A percentile compares a stretch with the other conserved stretches of the same genome.
Conservation (phyloP, 2,888 invertebrate species). For the Peribatodes rhomboidaria region DNA sequence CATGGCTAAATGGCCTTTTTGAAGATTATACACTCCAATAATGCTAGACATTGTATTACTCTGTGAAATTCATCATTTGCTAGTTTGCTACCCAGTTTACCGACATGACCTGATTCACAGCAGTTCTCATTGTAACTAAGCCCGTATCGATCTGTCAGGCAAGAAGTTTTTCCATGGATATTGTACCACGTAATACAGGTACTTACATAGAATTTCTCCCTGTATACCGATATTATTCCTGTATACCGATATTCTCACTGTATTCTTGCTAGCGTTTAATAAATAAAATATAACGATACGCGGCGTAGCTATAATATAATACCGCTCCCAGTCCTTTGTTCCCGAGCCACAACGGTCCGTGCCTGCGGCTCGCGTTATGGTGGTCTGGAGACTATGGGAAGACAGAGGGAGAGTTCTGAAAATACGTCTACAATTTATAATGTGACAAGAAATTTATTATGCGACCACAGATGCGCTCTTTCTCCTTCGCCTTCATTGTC, state of each 20-base stretch:
- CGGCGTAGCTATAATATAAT: conserved; percentile 22
- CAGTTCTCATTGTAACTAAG: not conserved
- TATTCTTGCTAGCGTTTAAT: conserved; percentile 22
- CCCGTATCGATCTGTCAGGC: conserved; percentile 1
- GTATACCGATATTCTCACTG: conserved; percentile 7
- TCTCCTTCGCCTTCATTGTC: no score
- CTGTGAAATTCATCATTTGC: not conserved
- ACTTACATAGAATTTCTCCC: not conserved
- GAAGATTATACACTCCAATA: not conserved
- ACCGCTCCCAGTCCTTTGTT: conserved; percentile 30
- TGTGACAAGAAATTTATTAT: no score
- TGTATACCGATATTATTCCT: conserved; percentile 1
- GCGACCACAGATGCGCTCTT: no score
- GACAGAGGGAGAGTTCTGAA: not conserved
- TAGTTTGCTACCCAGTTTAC: not conserved
- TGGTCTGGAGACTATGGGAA: conserved; percentile 1
- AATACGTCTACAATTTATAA: not conserved
- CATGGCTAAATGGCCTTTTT: not conserved
- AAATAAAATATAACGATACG: conserved; percentile 29
- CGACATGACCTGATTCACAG: not conserved
- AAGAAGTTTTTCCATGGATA: not conserved
- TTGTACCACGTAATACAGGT: not conserved
- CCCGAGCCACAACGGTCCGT: conserved; percentile 23
- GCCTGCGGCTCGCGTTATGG: conserved; percentile 50
- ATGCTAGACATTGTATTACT: not conserved